These are phyloP conservation scores for Epistrophe eligans DNA, from an alignment of 2,888 invertebrate species.

Conservation along the genomic window DNA sequence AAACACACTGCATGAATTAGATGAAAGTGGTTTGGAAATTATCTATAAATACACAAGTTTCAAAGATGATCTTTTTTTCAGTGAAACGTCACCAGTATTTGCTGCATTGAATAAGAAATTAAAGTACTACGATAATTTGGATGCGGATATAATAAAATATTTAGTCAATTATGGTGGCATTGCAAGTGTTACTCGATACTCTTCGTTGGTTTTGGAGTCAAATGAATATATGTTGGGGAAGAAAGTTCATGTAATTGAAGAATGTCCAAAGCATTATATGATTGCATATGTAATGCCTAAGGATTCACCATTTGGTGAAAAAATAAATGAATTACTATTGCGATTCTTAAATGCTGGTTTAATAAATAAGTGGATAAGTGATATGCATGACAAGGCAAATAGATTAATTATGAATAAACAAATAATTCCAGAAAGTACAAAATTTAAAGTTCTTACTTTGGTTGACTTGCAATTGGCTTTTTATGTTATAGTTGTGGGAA, in stretches of 20 bases:
- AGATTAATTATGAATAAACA: slow-evolving; percentile 75
- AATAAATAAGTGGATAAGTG: slow-evolving; percentile 82
- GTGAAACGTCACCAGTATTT: slow-evolving; percentile 81
- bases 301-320: slow-evolving; percentile 81
- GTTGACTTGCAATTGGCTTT: slow-evolving; percentile 83
- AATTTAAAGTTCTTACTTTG: slow-evolving; percentile 80
- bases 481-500: slow-evolving; percentile 81
- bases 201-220: slow-evolving; percentile 80
- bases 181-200: slow-evolving; percentile 81
- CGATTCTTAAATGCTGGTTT: slow-evolving; percentile 81
- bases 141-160: slow-evolving; percentile 79
- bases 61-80: slow-evolving; percentile 83
- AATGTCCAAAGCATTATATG: slow-evolving; percentile 83
- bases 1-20: slow-evolving; percentile 82
- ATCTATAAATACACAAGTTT: slow-evolving; percentile 82
- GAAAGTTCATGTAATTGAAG: slow-evolving; percentile 81
- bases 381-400: slow-evolving; percentile 79
- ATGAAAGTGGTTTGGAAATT: slow-evolving; percentile 81
- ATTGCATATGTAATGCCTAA: slow-evolving; percentile 82
- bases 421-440: slow-evolving; percentile 56
- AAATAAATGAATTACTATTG: slow-evolving; percentile 81
- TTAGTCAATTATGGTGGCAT: slow-evolving; percentile 79
- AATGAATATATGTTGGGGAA: slow-evolving; percentile 78
- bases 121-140: slow-evolving; percentile 77
- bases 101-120: slow-evolving; percentile 81